Evolutionary conservation across 2,888 invertebrate genomes (phyloP).

Genomic region (Eupithecia centaureata): DNA sequence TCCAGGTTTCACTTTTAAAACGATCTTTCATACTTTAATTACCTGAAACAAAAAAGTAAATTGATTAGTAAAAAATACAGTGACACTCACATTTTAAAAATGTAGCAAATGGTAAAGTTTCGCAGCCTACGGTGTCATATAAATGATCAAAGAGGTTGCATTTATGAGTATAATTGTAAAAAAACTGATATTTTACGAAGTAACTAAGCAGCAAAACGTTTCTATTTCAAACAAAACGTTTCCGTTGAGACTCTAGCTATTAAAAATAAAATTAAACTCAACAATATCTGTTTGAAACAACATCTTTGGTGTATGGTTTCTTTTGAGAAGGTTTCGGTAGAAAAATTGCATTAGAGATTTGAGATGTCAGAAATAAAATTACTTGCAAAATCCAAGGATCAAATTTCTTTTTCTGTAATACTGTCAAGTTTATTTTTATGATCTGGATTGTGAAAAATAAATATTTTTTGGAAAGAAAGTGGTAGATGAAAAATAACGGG

Average conservation of each 20-base stretch:
- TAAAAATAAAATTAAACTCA: neutral
- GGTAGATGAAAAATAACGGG: neutral
- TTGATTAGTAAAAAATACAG: no score
- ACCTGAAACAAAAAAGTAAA: conserved; percentile 37
- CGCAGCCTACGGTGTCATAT: neutral
- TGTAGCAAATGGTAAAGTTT: neutral
- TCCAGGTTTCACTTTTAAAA: neutral
- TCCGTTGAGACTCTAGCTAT: neutral
- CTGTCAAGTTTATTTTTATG: neutral
- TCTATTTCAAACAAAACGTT: conserved; percentile 25
- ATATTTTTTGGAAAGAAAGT: neutral
- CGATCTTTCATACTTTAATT: conserved; percentile 7
- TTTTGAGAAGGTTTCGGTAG: conserved; percentile 30
- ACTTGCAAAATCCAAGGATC: neutral
- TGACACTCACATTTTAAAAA: neutral
- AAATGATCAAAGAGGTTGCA: neutral
- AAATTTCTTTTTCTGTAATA: neutral
- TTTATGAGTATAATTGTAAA: neutral
- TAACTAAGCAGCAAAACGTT: neutral
- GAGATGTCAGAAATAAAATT: neutral
- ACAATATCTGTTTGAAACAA: conserved; percentile 8
- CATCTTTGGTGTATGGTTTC: conserved; percentile 30
- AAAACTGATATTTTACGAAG: no score
- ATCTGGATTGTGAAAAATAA: neutral
- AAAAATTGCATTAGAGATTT: conserved; percentile 4